A percentile compares a stretch with the other conserved stretches of the same genome.
These are phyloP conservation scores for Psilopogon haemacephalus DNA, from an alignment of 2,113 vertebrate genomes.

Conservation along the genomic window DNA sequence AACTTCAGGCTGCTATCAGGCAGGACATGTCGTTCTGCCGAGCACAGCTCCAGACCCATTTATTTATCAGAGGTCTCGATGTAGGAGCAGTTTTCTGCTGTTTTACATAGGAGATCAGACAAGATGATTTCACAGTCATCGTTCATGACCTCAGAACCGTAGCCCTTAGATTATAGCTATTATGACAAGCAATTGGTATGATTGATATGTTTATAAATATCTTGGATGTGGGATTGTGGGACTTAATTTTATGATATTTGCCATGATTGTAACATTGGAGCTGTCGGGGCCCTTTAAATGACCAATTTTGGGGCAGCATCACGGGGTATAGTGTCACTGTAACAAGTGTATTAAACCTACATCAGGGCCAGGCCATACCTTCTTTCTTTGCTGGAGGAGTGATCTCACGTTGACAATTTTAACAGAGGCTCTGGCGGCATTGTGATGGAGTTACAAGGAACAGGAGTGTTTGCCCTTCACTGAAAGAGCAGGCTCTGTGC, in stretches of 20 bases:
- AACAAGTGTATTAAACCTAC: not conserved
- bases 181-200: not conserved
- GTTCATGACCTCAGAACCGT: not conserved
- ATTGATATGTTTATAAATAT: not conserved
- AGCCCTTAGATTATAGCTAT: not conserved
- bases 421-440: not conserved
- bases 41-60: not conserved
- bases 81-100: fast-evolving
- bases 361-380: fast-evolving
- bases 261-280: not conserved
- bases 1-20: not conserved
- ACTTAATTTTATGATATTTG: not conserved
- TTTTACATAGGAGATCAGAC: not conserved
- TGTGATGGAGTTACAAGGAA: fast-evolving
- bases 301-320: not conserved
- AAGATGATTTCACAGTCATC: fast-evolving
- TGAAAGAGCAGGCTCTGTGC: not conserved
- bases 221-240: not conserved
- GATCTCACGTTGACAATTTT: not conserved
- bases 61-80: not conserved
- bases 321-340: not conserved
- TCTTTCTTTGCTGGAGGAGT: fast-evolving
- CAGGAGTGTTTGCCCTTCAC: not conserved
- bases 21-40: not conserved
- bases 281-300: not conserved